phyloP scores from a whole-genome alignment of 2,113 vertebrate species.

The Heterocephalus glaber region DNA sequence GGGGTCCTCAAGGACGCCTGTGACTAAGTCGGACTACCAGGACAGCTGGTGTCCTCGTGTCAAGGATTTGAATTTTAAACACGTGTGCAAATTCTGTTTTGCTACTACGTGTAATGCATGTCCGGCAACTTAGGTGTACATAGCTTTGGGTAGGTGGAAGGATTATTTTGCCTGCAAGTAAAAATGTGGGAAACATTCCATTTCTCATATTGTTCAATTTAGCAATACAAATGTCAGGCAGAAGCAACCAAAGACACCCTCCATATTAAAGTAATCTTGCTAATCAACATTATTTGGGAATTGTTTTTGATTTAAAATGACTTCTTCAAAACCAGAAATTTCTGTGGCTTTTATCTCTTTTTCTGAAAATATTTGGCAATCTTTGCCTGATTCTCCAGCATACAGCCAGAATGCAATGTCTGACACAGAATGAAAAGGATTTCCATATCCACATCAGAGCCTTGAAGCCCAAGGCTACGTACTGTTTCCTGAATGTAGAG shows the following conservation, averaged over 20 bases:
- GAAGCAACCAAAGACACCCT: neutral
- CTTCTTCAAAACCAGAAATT: constrained; percentile 29
- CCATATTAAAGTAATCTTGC: neutral
- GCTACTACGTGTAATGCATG: neutral
- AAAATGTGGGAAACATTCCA: neutral
- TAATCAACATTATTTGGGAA: constrained; percentile 40
- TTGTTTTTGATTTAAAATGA: neutral
- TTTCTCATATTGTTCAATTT: neutral
- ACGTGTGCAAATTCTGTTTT: neutral
- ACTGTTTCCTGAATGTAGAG: constrained; percentile 17
- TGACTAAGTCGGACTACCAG: neutral
- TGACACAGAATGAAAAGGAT: constrained; percentile 23
- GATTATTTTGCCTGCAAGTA: neutral
- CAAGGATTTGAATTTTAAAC: neutral
- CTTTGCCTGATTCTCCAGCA: constrained; percentile 36
- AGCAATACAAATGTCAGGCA: constrained; percentile 8
- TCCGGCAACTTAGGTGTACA: neutral
- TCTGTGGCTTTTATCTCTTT: constrained; percentile 64
- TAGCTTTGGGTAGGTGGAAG: neutral
- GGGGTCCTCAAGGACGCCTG: neutral
- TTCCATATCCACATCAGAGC: constrained; percentile 2
- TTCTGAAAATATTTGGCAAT: constrained; percentile 48
- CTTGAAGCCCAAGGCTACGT: constrained; percentile 34
- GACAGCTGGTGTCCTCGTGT: too few relatives aligned
- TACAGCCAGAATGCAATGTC: neutral